phyloP scores from a whole-genome alignment of 2,888 invertebrate genomes.

The Diarsia brunnea region DNA sequence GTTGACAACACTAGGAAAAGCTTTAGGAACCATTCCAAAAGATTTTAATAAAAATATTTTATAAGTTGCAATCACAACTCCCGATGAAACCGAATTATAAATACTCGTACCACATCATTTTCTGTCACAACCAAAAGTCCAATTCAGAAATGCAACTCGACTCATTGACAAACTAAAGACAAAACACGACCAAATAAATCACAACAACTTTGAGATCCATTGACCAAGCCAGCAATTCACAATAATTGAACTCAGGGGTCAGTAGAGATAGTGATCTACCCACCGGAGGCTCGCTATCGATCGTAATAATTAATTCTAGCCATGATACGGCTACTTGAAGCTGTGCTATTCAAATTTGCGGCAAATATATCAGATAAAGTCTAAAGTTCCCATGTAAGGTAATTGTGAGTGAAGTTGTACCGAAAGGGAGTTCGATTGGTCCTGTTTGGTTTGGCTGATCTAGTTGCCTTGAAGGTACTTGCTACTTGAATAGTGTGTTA shows the following conservation, averaged over 20 bases:
- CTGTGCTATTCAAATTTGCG: conserved; percentile 54
- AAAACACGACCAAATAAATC: conserved; percentile 29
- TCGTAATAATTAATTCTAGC: conserved; percentile 77
- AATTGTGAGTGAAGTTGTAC: conserved; percentile 29
- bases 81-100: background rate
- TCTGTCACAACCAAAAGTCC: background rate
- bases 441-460: background rate
- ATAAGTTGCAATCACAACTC: background rate
- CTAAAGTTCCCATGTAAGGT: conserved; percentile 42
- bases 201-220: conserved; percentile 64
- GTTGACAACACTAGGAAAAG: background rate
- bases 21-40: background rate
- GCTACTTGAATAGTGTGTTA: background rate
- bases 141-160: background rate
- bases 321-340: conserved; percentile 65
- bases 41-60: background rate
- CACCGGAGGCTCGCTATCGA: conserved; percentile 75
- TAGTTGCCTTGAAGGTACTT: background rate
- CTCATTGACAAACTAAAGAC: conserved; percentile 6
- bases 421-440: conserved; percentile 2
- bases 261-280: conserved; percentile 73
- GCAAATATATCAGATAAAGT: conserved; percentile 51
- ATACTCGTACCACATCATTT: background rate
- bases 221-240: conserved; percentile 67
- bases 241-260: conserved; percentile 78